Conservation (phyloP, 2,888 invertebrate species). For the Unio delphinus region DNA sequence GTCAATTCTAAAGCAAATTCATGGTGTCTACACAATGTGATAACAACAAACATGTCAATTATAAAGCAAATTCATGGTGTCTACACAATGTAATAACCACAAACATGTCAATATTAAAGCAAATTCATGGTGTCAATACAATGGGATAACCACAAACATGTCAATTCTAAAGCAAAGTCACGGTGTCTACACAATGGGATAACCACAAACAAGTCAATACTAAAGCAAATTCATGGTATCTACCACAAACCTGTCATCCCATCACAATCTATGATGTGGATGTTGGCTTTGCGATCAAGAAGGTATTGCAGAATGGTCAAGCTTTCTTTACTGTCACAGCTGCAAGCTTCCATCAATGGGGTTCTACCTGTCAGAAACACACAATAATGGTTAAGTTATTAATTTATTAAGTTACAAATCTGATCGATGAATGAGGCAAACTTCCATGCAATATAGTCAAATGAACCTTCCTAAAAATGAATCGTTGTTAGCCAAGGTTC, state of each 20-base stretch:
- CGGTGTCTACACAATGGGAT: neutral
- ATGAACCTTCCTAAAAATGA: too few relatives aligned
- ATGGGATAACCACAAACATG: conserved; percentile 19
- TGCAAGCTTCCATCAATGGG: conserved; percentile 51
- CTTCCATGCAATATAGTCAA: too few relatives aligned
- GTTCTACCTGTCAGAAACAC: conserved; percentile 38
- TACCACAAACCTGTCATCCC: conserved; percentile 44
- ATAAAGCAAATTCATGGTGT: neutral
- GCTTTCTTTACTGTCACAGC: conserved; percentile 19
- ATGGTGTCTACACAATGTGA: too few relatives aligned
- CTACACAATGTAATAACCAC: neutral
- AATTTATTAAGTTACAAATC: too few relatives aligned
- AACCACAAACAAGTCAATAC: conserved; percentile 24
- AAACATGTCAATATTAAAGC: conserved; percentile 23
- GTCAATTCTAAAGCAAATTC: too few relatives aligned
- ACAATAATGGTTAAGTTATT: neutral
- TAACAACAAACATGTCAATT: too few relatives aligned
- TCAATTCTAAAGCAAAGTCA: conserved; percentile 1
- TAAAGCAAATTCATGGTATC: neutral
- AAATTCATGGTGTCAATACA: neutral
- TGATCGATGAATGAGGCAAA: too few relatives aligned
- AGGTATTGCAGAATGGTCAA: conserved; percentile 39
- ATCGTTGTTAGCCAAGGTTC: too few relatives aligned
- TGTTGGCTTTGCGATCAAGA: conserved; percentile 40
- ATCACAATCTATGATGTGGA: conserved; percentile 35